Evolutionary conservation across 2,888 invertebrate species (phyloP), one percentile per base, ranked within the genome.

Genomic region (Craniophora ligustri): DNA sequence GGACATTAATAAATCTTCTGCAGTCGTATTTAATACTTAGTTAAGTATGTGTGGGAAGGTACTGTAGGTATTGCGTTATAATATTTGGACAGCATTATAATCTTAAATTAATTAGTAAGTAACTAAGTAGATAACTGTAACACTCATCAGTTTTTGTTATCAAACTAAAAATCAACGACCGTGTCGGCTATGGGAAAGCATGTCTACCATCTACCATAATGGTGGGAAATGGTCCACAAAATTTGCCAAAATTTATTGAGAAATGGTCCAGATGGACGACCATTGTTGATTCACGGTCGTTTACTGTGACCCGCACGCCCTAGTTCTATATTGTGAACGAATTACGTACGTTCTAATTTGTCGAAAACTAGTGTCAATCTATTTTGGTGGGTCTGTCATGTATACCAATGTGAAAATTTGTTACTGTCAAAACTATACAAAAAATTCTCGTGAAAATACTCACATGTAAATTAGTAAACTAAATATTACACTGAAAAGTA

Each of bases 211-310:
- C 32, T 38, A 28, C 51, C 14, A 48, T 42, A 66, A 71, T 57
- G 8, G 39, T 67, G 72, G 26, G 71, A 73, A 70, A 32, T 0
- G 48, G 26, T 41, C 18, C 19, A 7, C 42, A 58, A 38, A 47
- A 59, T 67, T 67, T 58, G 30, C 60, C 32, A 32, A 54, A 72
- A 67, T 59, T 26, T 13, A 46, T 39, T 62, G 62, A 14, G 58
- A 70, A 64, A 60, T 58, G 28, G 54, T 30, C 32, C 62, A 14
- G 16, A 5, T 13, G n/a, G n/a, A n/a, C n/a, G n/a, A n/a, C 11
- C 18, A 30, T 41, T 14, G 34, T 16, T 21, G 21, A 57, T 50
- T 55, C 36, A 45, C 44, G 54, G 31, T 16, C 42, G 10, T n/a
- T 28, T 11, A n/a, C n/a, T 26, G 3, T 30, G 30, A 30, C 30